Evolutionary conservation across 1,140 invertebrate species (phyloP).

Genomic region (Orchesella cincta): DNA sequence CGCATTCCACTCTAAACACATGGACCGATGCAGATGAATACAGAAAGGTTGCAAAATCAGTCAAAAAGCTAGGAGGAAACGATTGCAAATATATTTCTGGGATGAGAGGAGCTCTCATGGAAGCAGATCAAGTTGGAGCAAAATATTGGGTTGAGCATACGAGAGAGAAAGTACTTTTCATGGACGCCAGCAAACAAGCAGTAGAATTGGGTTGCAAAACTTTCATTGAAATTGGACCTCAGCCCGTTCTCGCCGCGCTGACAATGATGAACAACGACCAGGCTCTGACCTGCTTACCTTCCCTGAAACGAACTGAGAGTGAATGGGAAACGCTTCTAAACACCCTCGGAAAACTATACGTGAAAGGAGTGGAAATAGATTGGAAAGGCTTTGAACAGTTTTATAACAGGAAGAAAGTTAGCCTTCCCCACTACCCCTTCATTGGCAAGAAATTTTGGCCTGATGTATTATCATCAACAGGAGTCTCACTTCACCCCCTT

Average conservation of each 20-base stretch:
- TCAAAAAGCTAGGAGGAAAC: too few species aligned
- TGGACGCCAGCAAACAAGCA: neutral
- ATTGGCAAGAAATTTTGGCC: neutral
- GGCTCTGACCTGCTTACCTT: neutral
- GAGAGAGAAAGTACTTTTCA: neutral
- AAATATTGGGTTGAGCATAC: constrained; percentile 15
- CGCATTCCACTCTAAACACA: constrained; percentile 10
- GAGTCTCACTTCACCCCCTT: neutral
- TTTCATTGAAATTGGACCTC: constrained; percentile 7
- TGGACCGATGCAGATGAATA: neutral
- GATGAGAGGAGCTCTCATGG: neutral
- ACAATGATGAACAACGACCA: constrained; percentile 26
- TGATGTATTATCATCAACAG: neutral
- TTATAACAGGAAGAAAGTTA: neutral
- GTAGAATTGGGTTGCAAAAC: neutral
- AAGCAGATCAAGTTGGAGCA: neutral
- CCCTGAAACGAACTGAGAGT: neutral
- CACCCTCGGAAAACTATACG: neutral
- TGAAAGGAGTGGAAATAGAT: neutral
- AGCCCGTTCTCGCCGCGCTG: neutral
- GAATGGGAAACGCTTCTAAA: neutral
- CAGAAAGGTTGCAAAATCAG: neutral
- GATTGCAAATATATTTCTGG: neutral
- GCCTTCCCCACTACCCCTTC: neutral
- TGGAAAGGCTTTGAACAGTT: neutral